A percentile compares a stretch with the other conserved stretches of the same genome.
phyloP scores from a whole-genome alignment of 2,113 vertebrate genomes.

The Solenodon paradoxus region DNA sequence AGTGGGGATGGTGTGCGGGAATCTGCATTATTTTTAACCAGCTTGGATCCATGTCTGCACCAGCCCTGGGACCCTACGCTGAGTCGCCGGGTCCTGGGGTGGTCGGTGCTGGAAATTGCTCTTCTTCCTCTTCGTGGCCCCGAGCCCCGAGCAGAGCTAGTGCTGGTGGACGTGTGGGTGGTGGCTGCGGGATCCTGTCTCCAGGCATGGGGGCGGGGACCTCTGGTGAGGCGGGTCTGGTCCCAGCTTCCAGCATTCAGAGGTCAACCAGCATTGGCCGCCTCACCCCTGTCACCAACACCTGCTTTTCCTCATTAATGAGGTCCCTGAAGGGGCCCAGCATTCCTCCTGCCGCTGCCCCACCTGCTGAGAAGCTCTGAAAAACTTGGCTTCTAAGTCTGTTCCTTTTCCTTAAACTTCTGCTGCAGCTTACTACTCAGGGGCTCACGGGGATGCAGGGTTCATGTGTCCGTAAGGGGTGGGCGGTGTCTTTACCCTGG shows the following conservation, averaged over 20 bases:
- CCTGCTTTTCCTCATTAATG: not conserved
- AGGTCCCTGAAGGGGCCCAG: not conserved
- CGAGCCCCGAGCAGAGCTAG: not conserved
- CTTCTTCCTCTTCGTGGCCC: not conserved
- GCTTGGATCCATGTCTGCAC: accelerated
- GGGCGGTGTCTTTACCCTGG: too few species aligned
- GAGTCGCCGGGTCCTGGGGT: not conserved
- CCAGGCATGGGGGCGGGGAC: too few species aligned
- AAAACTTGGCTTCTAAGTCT: not conserved
- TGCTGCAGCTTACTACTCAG: too few species aligned
- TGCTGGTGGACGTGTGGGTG: accelerated
- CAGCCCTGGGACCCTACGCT: accelerated
- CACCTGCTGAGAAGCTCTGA: not conserved
- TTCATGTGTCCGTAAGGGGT: too few species aligned
- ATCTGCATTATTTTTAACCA: not conserved
- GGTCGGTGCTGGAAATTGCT: accelerated
- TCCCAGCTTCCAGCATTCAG: too few species aligned
- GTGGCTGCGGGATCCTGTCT: too few species aligned
- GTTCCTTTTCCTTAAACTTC: not conserved
- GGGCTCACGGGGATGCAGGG: not conserved
- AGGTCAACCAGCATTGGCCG: not conserved
- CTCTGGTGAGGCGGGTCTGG: too few species aligned
- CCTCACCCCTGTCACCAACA: accelerated
- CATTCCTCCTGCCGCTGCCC: not conserved
- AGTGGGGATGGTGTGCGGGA: not conserved